Evolutionary conservation across 1,140 invertebrate species (phyloP).

Genomic region (Steinernema khuongi): DNA sequence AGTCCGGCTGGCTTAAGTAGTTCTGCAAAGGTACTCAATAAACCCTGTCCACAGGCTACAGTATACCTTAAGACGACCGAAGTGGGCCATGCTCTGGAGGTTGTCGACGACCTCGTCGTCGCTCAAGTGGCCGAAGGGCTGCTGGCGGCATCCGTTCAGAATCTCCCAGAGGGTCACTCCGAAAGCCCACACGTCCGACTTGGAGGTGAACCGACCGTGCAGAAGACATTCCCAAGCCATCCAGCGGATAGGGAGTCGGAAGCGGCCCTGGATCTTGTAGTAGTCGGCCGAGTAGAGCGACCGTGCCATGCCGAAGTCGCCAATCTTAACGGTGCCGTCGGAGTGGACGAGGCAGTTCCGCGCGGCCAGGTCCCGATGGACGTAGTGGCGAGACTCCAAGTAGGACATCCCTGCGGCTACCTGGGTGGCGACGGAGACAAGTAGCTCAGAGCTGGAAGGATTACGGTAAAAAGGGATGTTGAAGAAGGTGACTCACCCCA

Average conservation of each 20-base stretch:
- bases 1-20: constrained; percentile 24
- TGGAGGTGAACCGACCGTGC: constrained; percentile 67
- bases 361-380: constrained; percentile 43
- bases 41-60: neutral
- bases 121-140: constrained; percentile 30
- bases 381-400: constrained; percentile 38
- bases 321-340: constrained; percentile 79
- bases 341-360: constrained; percentile 67
- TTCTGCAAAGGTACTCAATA: constrained; percentile 19
- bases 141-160: constrained; percentile 15
- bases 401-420: constrained; percentile 40
- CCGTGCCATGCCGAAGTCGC: constrained; percentile 90
- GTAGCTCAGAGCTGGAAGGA: constrained; percentile 44
- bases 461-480: neutral
- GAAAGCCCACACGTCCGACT: constrained; percentile 11
- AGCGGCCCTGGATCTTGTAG: constrained; percentile 75
- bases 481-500: constrained; percentile 16
- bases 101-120: constrained; percentile 42
- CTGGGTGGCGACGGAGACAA: constrained; percentile 41
- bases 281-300: constrained; percentile 95
- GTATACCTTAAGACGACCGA: constrained; percentile 29
- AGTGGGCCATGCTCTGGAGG: constrained; percentile 29
- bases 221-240: constrained; percentile 75
- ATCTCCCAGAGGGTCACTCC: neutral
- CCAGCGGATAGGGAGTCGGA: constrained; percentile 66